Evolutionary conservation across 2,888 invertebrate genomes (phyloP).

Genomic region (Ochropleura leucogaster): DNA sequence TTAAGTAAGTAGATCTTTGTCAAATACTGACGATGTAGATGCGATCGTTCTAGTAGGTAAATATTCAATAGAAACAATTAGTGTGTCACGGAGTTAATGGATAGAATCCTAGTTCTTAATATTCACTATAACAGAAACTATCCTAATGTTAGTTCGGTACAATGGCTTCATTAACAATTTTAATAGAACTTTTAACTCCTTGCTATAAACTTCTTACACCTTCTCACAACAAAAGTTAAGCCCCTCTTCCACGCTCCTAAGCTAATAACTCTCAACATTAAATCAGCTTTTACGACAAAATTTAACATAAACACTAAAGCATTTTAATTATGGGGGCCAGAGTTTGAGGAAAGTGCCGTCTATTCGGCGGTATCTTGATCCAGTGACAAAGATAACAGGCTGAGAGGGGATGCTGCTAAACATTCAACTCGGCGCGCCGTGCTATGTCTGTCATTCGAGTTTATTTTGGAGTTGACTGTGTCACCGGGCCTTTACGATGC

Average conservation of each 20-base stretch:
- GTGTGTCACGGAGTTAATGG: neutral
- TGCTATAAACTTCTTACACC: slow-evolving; percentile 32
- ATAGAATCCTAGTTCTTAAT: neutral
- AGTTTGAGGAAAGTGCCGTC: slow-evolving; percentile 55
- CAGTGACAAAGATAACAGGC: slow-evolving; percentile 54
- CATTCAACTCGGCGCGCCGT: slow-evolving; percentile 44
- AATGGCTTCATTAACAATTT: slow-evolving; percentile 1
- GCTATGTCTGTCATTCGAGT: slow-evolving; percentile 47
- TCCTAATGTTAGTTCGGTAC: neutral
- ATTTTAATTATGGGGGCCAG: slow-evolving; percentile 63
- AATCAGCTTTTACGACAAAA: slow-evolving; percentile 60
- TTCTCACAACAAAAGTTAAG: slow-evolving; percentile 37
- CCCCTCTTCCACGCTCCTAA: slow-evolving; percentile 33
- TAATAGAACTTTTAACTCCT: slow-evolving; percentile 12
- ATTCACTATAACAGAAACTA: neutral
- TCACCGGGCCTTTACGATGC: slow-evolving; percentile 15
- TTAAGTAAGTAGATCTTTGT: neutral
- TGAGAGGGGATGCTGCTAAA: slow-evolving; percentile 51
- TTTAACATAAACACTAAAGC: slow-evolving; percentile 64
- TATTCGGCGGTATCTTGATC: slow-evolving; percentile 55
- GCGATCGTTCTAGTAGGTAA: neutral
- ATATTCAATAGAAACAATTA: neutral
- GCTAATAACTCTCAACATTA: slow-evolving; percentile 58
- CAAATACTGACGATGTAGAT: neutral
- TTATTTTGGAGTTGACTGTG: slow-evolving; percentile 37